A percentile compares a stretch with the other conserved stretches of the same genome.
Evolutionary conservation across 2,797 vertebrate genomes (phyloP).

Genomic region (Sebastes reedi): DNA sequence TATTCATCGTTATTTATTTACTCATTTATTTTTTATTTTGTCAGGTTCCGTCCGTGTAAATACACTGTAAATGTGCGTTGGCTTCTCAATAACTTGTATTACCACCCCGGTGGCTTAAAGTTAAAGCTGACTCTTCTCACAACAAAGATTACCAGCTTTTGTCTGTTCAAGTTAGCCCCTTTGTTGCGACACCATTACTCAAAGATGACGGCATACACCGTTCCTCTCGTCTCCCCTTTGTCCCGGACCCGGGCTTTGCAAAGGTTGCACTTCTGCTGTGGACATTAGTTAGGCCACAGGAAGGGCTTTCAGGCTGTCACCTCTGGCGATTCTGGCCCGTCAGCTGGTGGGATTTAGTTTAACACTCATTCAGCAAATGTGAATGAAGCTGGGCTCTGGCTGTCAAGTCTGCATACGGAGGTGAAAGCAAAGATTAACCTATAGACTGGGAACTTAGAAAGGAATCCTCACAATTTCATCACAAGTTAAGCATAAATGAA

Average conservation of each 20-base stretch:
- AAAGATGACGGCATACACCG: conserved; percentile 74
- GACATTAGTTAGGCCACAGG: conserved; percentile 75
- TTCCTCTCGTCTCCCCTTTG: conserved; percentile 62
- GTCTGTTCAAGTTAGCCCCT: conserved; percentile 66
- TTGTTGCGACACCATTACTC: conserved; percentile 71
- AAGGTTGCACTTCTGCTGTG: conserved; percentile 79
- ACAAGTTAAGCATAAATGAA: not conserved
- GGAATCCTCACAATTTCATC: not conserved
- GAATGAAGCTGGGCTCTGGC: conserved; percentile 64
- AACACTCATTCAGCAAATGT: conserved; percentile 84
- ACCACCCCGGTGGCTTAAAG: conserved; percentile 6
- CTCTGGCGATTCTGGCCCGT: conserved; percentile 69
- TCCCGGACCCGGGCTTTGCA: conserved; percentile 66
- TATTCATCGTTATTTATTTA: too few relatives aligned
- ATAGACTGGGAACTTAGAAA: not conserved
- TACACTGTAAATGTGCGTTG: not conserved
- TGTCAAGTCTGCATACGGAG: conserved; percentile 35
- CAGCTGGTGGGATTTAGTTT: conserved; percentile 81
- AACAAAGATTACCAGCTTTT: conserved; percentile 74
- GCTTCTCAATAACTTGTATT: conserved; percentile 13
- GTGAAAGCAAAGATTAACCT: conserved; percentile 47
- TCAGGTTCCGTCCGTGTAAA: not conserved
- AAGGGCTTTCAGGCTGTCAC: conserved; percentile 71
- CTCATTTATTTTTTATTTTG: not conserved
- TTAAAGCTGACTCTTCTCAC: conserved; percentile 49